Evolutionary conservation across 2,113 vertebrate genomes (phyloP).

Genomic region (Anolis sagrei): DNA sequence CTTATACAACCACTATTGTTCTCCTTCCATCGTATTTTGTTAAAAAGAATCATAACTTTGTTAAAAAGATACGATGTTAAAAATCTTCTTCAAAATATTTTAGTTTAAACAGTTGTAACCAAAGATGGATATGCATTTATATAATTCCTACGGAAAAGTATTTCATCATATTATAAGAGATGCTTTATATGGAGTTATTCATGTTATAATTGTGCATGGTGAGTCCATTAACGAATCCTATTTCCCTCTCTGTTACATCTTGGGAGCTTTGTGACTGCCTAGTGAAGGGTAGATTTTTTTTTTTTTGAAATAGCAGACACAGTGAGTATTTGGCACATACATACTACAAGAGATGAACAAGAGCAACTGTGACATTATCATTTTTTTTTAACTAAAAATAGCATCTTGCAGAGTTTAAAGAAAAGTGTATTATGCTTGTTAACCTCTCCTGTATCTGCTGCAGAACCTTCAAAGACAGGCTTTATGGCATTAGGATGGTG

Average conservation of each 20-base stretch:
- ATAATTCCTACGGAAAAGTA: neutral
- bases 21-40: neutral
- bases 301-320: slow-evolving; percentile 65
- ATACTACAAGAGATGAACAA: slow-evolving; percentile 72
- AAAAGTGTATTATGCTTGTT: slow-evolving; percentile 59
- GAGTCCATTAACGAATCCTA: slow-evolving; percentile 28
- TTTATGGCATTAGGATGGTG: slow-evolving; percentile 37
- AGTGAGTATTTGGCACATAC: slow-evolving; percentile 70
- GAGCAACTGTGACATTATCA: slow-evolving; percentile 73
- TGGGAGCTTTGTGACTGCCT: slow-evolving; percentile 32
- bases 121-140: neutral
- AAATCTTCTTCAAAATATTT: no score
- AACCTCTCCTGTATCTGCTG: slow-evolving; percentile 48
- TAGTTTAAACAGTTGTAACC: neutral
- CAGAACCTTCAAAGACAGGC: slow-evolving; percentile 53
- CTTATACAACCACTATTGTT: neutral
- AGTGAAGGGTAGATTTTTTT: slow-evolving; percentile 55
- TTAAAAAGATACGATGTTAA: no score
- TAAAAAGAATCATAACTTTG: no score
- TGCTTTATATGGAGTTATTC: slow-evolving; percentile 12
- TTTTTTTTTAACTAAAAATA: slow-evolving; percentile 74
- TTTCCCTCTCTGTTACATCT: slow-evolving; percentile 26
- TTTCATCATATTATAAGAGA: neutral
- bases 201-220: neutral
- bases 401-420: slow-evolving; percentile 52